Base-by-base conservation (phyloP, 30 jellyfish, hydroid and myxozoan species). In the Aurelia aurita complex sp. Pacific region DNA sequence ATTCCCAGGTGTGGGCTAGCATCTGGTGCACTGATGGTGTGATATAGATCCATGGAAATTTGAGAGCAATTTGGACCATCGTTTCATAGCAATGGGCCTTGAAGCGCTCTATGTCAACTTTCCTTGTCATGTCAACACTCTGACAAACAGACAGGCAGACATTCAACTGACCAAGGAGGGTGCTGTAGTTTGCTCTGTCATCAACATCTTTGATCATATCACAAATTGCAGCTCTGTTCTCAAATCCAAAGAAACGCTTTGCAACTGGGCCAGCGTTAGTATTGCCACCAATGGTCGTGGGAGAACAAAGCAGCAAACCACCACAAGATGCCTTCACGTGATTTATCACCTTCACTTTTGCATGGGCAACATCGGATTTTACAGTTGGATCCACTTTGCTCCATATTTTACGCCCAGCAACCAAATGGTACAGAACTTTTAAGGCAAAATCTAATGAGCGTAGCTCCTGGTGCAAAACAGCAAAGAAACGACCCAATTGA, bases 251-350 rank as follows among this genome's bases (percentile, higher is more conserved):
- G 80, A 69, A 69, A 18, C 62, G 63, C 35, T 34, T 40, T 8
- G 80, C 63, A 29, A 69, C 62, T 18, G 80, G 80, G 23, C 80
- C 80, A 69, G 62, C 36, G 62, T 69, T 34, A 12, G 80, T 69
- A 69, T 34, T 69, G 11, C 80, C 80, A 5, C 80, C 63, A 10
- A 33, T 34, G 9, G 62, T 40, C 23, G 80, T 69, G 12, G 80
- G 80, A 9, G 62, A 69, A 34, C 36, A 55, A 7, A 69, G 15
- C 18, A 69, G 80, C 14, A 69, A 38, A 9, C 80, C 80, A 40
- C 80, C 80, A 69, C 80, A 69, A 29, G 57, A 29, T 15, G 57
- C 14, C 62, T 19, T 34, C 17, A 69, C 36, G 80, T 34, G 57
- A 29, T 32, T 12, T 5, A 69, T 69, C 12, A 34, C 62, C 23